Base-by-base conservation (phyloP, 2,888 invertebrate species). In the Stenoptilia bipunctidactyla region DNA sequence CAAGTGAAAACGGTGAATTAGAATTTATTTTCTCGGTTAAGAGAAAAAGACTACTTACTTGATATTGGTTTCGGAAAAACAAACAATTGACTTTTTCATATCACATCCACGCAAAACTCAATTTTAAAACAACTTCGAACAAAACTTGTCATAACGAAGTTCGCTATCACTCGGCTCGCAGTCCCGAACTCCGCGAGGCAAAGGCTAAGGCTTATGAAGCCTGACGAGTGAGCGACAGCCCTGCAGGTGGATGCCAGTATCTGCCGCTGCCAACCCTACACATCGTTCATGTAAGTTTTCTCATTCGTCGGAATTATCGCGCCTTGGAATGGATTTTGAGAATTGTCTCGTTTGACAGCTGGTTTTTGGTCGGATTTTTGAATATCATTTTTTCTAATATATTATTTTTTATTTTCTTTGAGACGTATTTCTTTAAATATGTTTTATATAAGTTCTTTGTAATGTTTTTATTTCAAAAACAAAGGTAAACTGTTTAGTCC, bases 211-310 rank as follows among this genome's bases (percentile, higher is more conserved):
- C 72, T 75, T 73, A 74, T 62, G 45, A 43, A 41, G 46, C 45
- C 45, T 68, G 72, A 71, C 66, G 70, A 68, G 57, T 54, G 66
- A 62, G 56, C 59, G 63, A 51, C 52, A 45, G 45, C 43, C 44
- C 9, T 40, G 38, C 40, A 34, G 14, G 46, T 55, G 53, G 46
- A n/a, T n/a, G 42, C 67, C 64, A 67, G 66, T 66, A 62, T 62
- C 65, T 62, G 58, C 53, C 52, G 51, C 60, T 70, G 63, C 56
- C 58, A 20, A 13, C n/a, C n/a, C 44, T 50, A 44, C 49, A 80
- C 59, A 77, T 79, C 79, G 75, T 66, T 77, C 77, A 73, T 68
- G 56, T 58, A 66, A 76, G 69, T 75, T 71, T 72, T 66, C 63
- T 69, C 55, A 53, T 56, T 53, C 48, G 50, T 48, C 2, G n/a